Evolutionary conservation across 2,888 invertebrate species (phyloP).

Genomic region (Chrysolina haemoptera): DNA sequence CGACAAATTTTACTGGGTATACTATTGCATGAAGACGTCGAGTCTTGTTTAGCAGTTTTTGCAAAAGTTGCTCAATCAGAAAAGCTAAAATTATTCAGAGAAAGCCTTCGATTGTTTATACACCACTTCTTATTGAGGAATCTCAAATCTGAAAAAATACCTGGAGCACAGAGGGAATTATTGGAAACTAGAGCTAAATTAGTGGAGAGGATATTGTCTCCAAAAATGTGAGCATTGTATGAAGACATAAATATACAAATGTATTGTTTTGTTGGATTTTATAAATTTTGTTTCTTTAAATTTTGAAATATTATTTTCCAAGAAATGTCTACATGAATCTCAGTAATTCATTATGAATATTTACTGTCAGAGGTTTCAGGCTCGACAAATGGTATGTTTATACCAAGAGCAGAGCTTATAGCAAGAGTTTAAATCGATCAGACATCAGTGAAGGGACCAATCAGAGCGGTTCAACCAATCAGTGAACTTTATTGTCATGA

Average conservation of each 20-base stretch:
- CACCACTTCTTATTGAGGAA: conserved; percentile 87
- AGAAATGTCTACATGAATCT: too few species aligned
- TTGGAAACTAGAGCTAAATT: conserved; percentile 75
- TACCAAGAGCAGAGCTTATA: too few species aligned
- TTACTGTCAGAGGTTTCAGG: too few species aligned
- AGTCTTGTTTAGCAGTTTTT: conserved; percentile 78
- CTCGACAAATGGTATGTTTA: too few species aligned
- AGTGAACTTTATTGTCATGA: too few species aligned
- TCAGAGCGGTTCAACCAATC: too few species aligned
- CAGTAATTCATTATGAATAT: too few species aligned
- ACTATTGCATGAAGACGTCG: conserved; percentile 78
- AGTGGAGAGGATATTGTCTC: conserved; percentile 77
- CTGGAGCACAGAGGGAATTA: conserved; percentile 70
- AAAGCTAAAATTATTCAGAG: conserved; percentile 85
- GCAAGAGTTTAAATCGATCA: too few species aligned
- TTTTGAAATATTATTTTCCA: background rate
- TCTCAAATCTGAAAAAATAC: conserved; percentile 70
- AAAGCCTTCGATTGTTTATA: conserved; percentile 88
- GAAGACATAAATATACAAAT: background rate
- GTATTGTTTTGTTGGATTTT: background rate
- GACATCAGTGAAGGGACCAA: too few species aligned
- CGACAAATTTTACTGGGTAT: conserved; percentile 84
- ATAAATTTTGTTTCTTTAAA: background rate
- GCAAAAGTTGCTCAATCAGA: conserved; percentile 80
- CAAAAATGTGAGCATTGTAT: conserved; percentile 48